Conservation (phyloP, 1,140 invertebrate genomes). For the Onthophagus taurus region DNA sequence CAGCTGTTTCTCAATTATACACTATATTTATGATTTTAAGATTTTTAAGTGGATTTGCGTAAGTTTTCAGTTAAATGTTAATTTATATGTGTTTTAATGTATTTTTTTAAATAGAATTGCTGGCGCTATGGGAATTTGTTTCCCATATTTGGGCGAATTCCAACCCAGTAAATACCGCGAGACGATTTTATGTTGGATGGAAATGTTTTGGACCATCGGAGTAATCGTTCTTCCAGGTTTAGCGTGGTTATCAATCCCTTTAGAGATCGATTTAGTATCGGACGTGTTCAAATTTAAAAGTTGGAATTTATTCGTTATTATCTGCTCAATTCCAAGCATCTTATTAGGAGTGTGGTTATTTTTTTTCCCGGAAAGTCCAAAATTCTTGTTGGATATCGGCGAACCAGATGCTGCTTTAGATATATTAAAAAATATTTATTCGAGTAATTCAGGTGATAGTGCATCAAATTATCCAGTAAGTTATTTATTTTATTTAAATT, state of each 20-base stretch:
- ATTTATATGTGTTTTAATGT: neutral
- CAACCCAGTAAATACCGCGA: slow-evolving; percentile 64
- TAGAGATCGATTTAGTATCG: slow-evolving; percentile 46
- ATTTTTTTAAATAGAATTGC: slow-evolving; percentile 45
- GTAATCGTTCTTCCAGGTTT: slow-evolving; percentile 60
- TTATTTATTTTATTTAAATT: slow-evolving; percentile 10
- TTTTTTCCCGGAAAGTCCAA: slow-evolving; percentile 77
- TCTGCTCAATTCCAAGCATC: slow-evolving; percentile 54
- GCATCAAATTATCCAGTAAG: slow-evolving; percentile 57
- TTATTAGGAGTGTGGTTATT: slow-evolving; percentile 57
- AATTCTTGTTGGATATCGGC: slow-evolving; percentile 69
- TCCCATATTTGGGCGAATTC: slow-evolving; percentile 68
- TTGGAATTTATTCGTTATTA: slow-evolving; percentile 65
- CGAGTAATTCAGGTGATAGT: slow-evolving; percentile 57
- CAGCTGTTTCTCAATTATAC: slow-evolving; percentile 66
- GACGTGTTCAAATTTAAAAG: slow-evolving; percentile 55
- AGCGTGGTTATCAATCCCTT: slow-evolving; percentile 63
- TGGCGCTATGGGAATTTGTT: slow-evolving; percentile 68
- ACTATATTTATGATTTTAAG: slow-evolving; percentile 65
- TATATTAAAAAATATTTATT: slow-evolving; percentile 57
- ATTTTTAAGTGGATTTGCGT: slow-evolving; percentile 81
- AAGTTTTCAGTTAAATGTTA: slow-evolving; percentile 38
- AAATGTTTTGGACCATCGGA: slow-evolving; percentile 68
- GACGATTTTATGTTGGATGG: slow-evolving; percentile 69
- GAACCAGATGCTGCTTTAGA: slow-evolving; percentile 61